These are phyloP conservation scores for Hylaea fasciaria DNA, from an alignment of 2,888 invertebrate genomes.

Conservation along the genomic window DNA sequence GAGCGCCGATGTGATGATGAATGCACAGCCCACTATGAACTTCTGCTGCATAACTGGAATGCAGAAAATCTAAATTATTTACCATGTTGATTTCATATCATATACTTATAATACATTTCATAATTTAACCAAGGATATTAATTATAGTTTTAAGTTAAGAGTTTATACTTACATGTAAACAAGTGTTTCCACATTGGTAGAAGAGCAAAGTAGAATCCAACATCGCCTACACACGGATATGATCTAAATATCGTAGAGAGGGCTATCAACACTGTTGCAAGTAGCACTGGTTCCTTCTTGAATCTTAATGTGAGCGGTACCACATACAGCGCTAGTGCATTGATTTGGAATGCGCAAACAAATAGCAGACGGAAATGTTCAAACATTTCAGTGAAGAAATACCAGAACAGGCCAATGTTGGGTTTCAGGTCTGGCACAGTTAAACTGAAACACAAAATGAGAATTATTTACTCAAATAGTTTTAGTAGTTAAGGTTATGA, in stretches of 20 bases:
- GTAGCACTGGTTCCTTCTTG: slow-evolving; percentile 90
- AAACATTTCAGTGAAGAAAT: slow-evolving; percentile 99
- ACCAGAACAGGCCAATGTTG: slow-evolving; percentile 99
- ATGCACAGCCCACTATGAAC: slow-evolving; percentile 95
- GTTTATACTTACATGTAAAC: slow-evolving; percentile 89
- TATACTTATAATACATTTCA: too few relatives aligned
- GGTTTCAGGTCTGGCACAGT: slow-evolving; percentile 97
- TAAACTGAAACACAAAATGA: slow-evolving; percentile 85
- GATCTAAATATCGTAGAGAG: slow-evolving; percentile 96
- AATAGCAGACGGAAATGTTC: slow-evolving; percentile 98
- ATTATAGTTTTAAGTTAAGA: too few relatives aligned
- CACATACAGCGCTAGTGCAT: slow-evolving; percentile 95
- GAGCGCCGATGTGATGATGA: slow-evolving; percentile 94
- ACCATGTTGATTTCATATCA: not conserved
- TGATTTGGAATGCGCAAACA: slow-evolving; percentile 98
- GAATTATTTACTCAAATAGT: slow-evolving; percentile 28
- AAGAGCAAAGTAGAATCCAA: slow-evolving; percentile 95
- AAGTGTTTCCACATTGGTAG: slow-evolving; percentile 96
- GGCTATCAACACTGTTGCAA: slow-evolving; percentile 91
- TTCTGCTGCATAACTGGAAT: slow-evolving; percentile 96
- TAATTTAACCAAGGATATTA: too few relatives aligned
- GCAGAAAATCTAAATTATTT: not conserved
- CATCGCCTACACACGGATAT: slow-evolving; percentile 98
- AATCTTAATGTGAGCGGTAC: slow-evolving; percentile 93
- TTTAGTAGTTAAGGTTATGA: slow-evolving; percentile 31